Percentiles rank a stretch among this genome's conserved stretches.
Conservation (phyloP, 1,140 invertebrate species). For the Hypsibius dujardini region DNA sequence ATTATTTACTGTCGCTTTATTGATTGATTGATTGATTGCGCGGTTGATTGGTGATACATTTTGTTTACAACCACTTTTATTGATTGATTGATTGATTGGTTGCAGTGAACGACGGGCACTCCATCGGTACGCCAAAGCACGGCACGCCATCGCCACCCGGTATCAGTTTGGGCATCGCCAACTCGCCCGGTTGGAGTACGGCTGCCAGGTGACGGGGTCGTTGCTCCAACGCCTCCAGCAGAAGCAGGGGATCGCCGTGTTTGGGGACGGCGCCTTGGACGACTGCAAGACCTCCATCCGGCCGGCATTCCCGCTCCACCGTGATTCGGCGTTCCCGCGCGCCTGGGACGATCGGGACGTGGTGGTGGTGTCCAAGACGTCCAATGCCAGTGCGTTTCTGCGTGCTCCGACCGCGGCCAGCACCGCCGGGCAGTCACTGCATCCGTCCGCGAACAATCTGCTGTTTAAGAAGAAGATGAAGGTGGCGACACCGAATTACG, state of each 20-base stretch:
- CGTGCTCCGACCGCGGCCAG: background rate
- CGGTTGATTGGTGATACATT: no score
- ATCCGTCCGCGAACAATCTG: background rate
- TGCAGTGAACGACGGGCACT: slow-evolving; percentile 4
- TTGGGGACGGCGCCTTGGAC: background rate
- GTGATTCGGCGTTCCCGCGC: background rate
- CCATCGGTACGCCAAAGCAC: slow-evolving; percentile 10
- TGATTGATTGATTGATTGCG: no score
- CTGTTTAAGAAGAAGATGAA: background rate
- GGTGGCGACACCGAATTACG: background rate
- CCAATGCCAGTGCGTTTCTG: background rate
- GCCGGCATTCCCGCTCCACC: background rate
- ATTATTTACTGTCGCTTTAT: no score
- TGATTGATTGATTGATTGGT: background rate
- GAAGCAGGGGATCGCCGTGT: background rate
- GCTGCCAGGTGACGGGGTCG: background rate
- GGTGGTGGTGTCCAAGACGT: background rate
- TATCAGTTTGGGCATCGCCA: background rate
- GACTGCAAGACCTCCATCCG: background rate
- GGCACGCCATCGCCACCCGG: background rate
- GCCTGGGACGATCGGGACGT: slow-evolving; percentile 13
- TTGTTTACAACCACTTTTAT: no score
- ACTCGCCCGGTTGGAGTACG: background rate
- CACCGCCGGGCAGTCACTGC: slow-evolving; percentile 3
- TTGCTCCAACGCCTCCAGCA: background rate